A percentile compares a stretch with the other conserved stretches of the same genome.
phyloP scores from a whole-genome alignment of 2,113 vertebrate species.

The Lepisosteus osseus region DNA sequence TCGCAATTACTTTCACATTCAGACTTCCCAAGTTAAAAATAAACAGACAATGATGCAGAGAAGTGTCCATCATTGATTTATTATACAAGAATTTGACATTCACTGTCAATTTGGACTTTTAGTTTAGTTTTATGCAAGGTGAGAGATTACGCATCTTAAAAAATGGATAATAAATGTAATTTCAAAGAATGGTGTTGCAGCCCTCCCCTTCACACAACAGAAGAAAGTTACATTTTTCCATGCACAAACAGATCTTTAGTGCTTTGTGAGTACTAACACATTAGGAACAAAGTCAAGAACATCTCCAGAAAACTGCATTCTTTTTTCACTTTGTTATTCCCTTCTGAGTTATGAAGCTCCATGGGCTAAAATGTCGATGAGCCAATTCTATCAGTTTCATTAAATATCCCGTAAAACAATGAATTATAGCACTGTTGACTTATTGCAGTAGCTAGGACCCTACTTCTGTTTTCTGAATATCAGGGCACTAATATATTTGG shows the following conservation, averaged over 20 bases:
- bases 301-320: slow-evolving; percentile 11
- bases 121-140: too few relatives aligned
- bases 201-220: too few relatives aligned
- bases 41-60: too few relatives aligned
- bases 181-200: not conserved
- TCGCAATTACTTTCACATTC: too few relatives aligned
- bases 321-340: slow-evolving; percentile 5
- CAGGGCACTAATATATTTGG: too few relatives aligned
- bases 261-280: slow-evolving; percentile 8
- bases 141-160: too few relatives aligned
- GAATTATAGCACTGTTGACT: not conserved
- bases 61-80: too few relatives aligned
- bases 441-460: not conserved
- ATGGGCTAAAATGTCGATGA: slow-evolving; percentile 16
- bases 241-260: slow-evolving; percentile 15
- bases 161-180: too few relatives aligned
- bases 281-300: slow-evolving; percentile 19
- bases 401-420: not conserved
- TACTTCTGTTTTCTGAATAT: too few relatives aligned
- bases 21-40: too few relatives aligned
- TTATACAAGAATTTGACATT: too few relatives aligned
- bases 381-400: slow-evolving; percentile 18
- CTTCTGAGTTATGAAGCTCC: slow-evolving; percentile 1
- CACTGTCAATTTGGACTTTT: too few relatives aligned
- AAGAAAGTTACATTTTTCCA: not conserved